Evolutionary conservation across 2,113 vertebrate species (phyloP).

Genomic region (Delphinus delphis): DNA sequence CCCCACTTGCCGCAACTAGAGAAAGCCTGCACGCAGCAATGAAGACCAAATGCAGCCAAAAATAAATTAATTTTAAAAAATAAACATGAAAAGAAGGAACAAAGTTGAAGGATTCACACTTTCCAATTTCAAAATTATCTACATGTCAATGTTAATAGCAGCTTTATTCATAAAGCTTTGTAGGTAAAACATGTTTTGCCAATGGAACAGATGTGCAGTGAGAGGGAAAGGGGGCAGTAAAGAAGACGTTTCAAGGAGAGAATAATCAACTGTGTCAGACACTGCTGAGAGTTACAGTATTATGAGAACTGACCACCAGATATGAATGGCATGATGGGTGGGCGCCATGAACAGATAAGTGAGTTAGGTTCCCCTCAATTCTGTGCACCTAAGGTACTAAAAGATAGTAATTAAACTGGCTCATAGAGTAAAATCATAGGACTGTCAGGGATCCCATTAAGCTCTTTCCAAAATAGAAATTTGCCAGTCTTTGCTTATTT

Average conservation of each 20-base stretch:
- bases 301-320: background rate
- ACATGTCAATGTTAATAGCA: background rate
- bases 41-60: no score
- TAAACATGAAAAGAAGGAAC: background rate
- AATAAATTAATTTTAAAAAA: background rate
- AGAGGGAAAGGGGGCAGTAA: background rate
- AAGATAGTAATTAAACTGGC: background rate
- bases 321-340: background rate
- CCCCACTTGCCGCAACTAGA: no score
- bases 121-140: background rate
- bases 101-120: background rate
- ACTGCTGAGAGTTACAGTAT: background rate
- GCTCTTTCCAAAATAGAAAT: conserved; percentile 10
- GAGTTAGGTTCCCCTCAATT: background rate
- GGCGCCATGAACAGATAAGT: background rate
- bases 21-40: no score
- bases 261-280: background rate
- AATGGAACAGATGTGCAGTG: background rate
- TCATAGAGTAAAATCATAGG: conserved; percentile 26
- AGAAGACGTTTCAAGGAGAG: background rate
- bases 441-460: background rate
- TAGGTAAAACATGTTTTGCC: background rate
- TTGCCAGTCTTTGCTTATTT: background rate
- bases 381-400: background rate
- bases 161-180: background rate